Evolutionary conservation across 2,888 invertebrate species (phyloP).

Genomic region (Agriopis marginaria): DNA sequence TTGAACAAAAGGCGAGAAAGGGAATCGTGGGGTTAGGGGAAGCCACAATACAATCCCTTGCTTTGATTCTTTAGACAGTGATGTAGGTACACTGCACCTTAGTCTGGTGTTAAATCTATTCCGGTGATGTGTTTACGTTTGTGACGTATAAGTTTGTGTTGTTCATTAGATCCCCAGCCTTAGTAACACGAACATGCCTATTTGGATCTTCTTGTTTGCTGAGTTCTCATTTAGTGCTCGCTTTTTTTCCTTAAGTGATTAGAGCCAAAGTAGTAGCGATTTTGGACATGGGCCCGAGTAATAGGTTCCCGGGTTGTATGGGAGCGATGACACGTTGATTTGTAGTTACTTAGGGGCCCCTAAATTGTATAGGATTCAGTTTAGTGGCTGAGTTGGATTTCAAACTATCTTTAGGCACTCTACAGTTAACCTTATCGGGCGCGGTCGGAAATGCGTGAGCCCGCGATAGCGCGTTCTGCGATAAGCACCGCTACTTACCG

Average conservation of each 20-base stretch:
- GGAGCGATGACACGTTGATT: not conserved
- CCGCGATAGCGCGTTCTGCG: slow-evolving; percentile 82
- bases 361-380: slow-evolving; percentile 3
- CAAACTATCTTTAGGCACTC: slow-evolving; percentile 62
- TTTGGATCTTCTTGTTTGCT: slow-evolving; percentile 21
- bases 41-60: slow-evolving; percentile 20
- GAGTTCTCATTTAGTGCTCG: slow-evolving; percentile 21
- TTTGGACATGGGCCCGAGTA: not conserved
- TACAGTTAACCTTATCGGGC: slow-evolving; percentile 78
- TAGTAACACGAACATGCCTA: slow-evolving; percentile 20
- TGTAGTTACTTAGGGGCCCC: not conserved
- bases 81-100: not conserved
- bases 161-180: slow-evolving; percentile 31
- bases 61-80: slow-evolving; percentile 19
- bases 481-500: slow-evolving; percentile 85
- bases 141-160: slow-evolving; percentile 36
- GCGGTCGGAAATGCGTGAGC: slow-evolving; percentile 86
- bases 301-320: not conserved
- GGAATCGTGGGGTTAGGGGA: slow-evolving; percentile 27
- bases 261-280: slow-evolving; percentile 10
- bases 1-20: slow-evolving; percentile 36
- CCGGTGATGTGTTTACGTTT: slow-evolving; percentile 33
- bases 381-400: slow-evolving; percentile 47
- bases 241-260: slow-evolving; percentile 17
- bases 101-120: slow-evolving; percentile 32